Percentiles rank a stretch among this genome's conserved stretches.
These are phyloP conservation scores for Xiphydria camelus DNA, from an alignment of 2,888 invertebrate species.

Conservation along the genomic window DNA sequence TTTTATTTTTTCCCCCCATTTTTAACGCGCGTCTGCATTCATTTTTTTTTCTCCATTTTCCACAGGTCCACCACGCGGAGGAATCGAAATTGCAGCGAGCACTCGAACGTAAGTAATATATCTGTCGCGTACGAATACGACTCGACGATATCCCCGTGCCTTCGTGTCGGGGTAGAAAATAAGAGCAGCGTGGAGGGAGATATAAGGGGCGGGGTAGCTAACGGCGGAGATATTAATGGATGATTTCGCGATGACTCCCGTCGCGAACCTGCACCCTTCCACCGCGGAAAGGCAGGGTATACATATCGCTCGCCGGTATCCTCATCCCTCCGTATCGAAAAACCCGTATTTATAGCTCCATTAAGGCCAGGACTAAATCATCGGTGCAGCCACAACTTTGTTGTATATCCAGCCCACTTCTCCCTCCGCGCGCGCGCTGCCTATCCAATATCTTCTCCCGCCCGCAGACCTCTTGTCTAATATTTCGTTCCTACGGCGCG, in stretches of 20 bases:
- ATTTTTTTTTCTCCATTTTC: too few relatives aligned
- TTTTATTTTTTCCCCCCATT: too few relatives aligned
- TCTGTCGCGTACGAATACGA: too few relatives aligned
- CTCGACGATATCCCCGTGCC: too few relatives aligned
- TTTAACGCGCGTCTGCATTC: too few relatives aligned
- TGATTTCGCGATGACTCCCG: not conserved
- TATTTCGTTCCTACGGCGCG: slow-evolving; percentile 48
- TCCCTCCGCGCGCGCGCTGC: slow-evolving; percentile 29
- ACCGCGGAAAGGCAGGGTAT: slow-evolving; percentile 10
- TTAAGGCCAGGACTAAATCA: slow-evolving; percentile 66
- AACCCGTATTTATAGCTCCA: slow-evolving; percentile 66
- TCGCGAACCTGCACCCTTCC: not conserved
- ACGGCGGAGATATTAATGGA: not conserved
- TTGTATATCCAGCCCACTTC: slow-evolving; percentile 40
- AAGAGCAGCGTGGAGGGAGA: too few relatives aligned
- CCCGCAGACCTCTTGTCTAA: slow-evolving; percentile 49
- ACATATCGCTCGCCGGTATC: too few relatives aligned
- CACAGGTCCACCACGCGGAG: too few relatives aligned
- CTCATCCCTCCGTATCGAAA: slow-evolving; percentile 60
- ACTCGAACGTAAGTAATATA: too few relatives aligned
- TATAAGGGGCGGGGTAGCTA: not conserved
- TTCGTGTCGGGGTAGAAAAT: too few relatives aligned
- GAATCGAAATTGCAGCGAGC: too few relatives aligned
- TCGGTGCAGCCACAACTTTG: slow-evolving; percentile 62
- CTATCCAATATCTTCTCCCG: slow-evolving; percentile 48